A percentile compares a stretch with the other conserved stretches of the same genome.
Conservation (phyloP, 2,797 vertebrate species). For the Eulemur coronatus region DNA sequence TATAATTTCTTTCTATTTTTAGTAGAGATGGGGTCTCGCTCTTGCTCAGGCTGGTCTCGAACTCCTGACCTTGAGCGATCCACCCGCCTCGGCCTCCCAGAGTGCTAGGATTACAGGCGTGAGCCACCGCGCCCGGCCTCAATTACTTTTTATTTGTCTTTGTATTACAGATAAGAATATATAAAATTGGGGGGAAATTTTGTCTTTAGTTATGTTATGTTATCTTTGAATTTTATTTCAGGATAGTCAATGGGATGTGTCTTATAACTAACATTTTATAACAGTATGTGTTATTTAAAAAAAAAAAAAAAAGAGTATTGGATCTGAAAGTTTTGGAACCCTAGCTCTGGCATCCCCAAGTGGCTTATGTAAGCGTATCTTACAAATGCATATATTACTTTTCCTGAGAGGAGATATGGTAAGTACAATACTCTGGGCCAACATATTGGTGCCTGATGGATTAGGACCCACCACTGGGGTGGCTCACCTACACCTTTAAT, state of each 20-base stretch:
- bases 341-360: not conserved
- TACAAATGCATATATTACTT: not conserved
- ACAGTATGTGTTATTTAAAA: not conserved
- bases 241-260: not conserved
- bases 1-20: too few relatives aligned
- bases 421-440: not conserved
- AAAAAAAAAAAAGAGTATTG: not conserved
- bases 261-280: not conserved
- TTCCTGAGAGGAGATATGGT: not conserved
- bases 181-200: not conserved
- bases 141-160: conserved; percentile 1
- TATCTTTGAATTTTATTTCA: not conserved
- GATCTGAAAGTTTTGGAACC: not conserved
- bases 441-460: not conserved
- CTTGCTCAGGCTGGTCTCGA: too few relatives aligned
- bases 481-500: not conserved
- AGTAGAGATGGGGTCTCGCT: too few relatives aligned
- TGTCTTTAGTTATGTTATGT: not conserved
- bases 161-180: not conserved
- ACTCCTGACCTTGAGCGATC: too few relatives aligned
- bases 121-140: too few relatives aligned
- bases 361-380: not conserved
- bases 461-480: not conserved
- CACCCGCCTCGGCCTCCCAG: too few relatives aligned
- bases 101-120: too few relatives aligned